Evolutionary conservation across 2,113 vertebrate genomes (phyloP), one percentile per base, ranked within the genome.

Genomic region (Limnothrissa miodon): DNA sequence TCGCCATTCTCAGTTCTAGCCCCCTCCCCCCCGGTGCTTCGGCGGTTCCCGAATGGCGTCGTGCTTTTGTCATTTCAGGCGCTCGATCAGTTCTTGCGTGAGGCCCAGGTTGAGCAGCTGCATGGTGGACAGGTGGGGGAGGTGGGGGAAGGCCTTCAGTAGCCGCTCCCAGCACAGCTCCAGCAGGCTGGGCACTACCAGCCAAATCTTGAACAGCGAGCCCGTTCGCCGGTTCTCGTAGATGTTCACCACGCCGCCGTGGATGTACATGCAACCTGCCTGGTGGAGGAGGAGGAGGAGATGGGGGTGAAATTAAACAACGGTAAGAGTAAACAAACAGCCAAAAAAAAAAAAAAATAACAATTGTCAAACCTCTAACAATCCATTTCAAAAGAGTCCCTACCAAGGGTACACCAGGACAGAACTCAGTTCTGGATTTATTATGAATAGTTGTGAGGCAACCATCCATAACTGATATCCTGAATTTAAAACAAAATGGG

Each of bases 251-350:
- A 99, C 98, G 0, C 98, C 98, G 45, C 98, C 98, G 0, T 99
- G 98, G 80, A 99, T 95, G 45, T 99, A 99, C 98, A 99, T 99
- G 88, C 98, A 99, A 89, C 98, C 98, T 0, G 98, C 97, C 98
- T 99, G 29, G 79, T 7, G 10, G 6, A 84, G 3, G 79, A 11
- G 10, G 6, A 84, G 3, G 4, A 33, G 80, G 56, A 0, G 25
- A 79, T 45, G 53, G 78, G 4, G 7, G n/a, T 1, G 56, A 9
- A 11, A 7, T 62, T n/a, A 62, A 13, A 25, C 0, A 13, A 25
- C 25, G 1, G 9, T 29, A 11, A 29, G 42, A 42, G 42, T n/a
- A 62, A 62, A n/a, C 59, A 62, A 62, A 2, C 59, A 62, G 25
- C 59, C n/a, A 62, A 62, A 5, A 7, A 62, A 62, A 62, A 5